Conservation (phyloP, 1,140 invertebrate species). For the Euwallacea fornicatus region DNA sequence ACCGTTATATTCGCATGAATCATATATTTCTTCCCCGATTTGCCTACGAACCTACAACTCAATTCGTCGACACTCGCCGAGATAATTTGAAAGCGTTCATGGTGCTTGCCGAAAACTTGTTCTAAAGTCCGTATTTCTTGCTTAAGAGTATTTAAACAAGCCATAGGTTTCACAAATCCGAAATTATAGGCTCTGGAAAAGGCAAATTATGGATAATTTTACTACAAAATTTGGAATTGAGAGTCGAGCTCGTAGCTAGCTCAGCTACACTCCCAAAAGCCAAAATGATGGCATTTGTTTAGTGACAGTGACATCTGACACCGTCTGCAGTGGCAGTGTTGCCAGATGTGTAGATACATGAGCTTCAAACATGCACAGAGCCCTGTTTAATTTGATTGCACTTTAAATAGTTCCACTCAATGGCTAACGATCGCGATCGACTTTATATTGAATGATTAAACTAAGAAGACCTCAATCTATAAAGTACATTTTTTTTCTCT, state of each 20-base stretch:
- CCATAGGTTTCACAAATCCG: conserved; percentile 67
- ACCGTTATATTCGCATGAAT: conserved; percentile 98
- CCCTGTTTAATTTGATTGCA: no score
- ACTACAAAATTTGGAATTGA: conserved; percentile 1
- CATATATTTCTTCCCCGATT: conserved; percentile 91
- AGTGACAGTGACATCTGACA: no score
- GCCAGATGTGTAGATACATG: no score
- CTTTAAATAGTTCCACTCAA: no score
- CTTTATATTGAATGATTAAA: no score
- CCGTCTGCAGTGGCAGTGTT: no score
- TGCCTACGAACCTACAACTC: conserved; percentile 93
- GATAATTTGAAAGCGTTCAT: conserved; percentile 96
- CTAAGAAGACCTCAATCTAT: no score
- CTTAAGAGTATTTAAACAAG: conserved; percentile 96
- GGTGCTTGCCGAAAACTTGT: conserved; percentile 90
- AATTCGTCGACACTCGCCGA: conserved; percentile 98
- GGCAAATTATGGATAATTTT: neutral
- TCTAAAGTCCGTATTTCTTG: conserved; percentile 97
- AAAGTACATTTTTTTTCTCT: no score
- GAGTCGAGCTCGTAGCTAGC: neutral
- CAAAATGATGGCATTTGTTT: no score
- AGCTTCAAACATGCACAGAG: no score
- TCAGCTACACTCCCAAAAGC: conserved; percentile 1
- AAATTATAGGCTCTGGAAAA: conserved; percentile 37
- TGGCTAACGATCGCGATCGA: no score